Evolutionary conservation across 2,797 vertebrate species (phyloP).

Genomic region (Cyprinella venusta): DNA sequence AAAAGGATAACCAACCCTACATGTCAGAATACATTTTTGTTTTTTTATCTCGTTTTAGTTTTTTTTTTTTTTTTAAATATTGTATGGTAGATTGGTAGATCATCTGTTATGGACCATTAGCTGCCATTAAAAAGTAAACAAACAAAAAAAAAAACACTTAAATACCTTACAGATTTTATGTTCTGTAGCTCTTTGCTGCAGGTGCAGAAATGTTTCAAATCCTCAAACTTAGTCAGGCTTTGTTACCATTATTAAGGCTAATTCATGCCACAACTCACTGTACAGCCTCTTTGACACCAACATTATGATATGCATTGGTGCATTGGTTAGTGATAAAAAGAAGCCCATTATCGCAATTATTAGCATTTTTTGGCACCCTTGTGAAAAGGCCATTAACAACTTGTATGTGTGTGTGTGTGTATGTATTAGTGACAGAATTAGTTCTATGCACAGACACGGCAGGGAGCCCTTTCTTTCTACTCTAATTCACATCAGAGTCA

Average conservation of each 20-base stretch:
- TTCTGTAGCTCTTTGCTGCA: constrained; percentile 53
- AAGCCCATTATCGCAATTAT: constrained; percentile 68
- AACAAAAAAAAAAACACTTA: not conserved
- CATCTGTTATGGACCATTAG: constrained; percentile 45
- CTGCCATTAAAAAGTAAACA: constrained; percentile 8
- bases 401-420: constrained; percentile 32
- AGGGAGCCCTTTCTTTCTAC: constrained; percentile 65
- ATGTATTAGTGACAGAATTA: constrained; percentile 63
- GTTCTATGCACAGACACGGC: constrained; percentile 66
- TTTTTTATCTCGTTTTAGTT: constrained; percentile 3
- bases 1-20: not conserved
- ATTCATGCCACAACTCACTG: constrained; percentile 55
- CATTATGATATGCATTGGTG: constrained; percentile 62
- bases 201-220: constrained; percentile 42
- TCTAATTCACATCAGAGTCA: constrained; percentile 70
- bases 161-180: constrained; percentile 47
- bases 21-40: constrained; percentile 15
- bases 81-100: constrained; percentile 23
- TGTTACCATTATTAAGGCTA: constrained; percentile 54
- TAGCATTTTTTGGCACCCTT: constrained; percentile 64
- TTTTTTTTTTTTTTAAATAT: constrained; percentile 35
- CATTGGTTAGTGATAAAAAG: constrained; percentile 68
- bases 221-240: constrained; percentile 54
- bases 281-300: constrained; percentile 56
- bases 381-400: constrained; percentile 66